These are phyloP conservation scores for Echeneis naucrates DNA, from an alignment of 2,797 vertebrate genomes.

Conservation along the genomic window DNA sequence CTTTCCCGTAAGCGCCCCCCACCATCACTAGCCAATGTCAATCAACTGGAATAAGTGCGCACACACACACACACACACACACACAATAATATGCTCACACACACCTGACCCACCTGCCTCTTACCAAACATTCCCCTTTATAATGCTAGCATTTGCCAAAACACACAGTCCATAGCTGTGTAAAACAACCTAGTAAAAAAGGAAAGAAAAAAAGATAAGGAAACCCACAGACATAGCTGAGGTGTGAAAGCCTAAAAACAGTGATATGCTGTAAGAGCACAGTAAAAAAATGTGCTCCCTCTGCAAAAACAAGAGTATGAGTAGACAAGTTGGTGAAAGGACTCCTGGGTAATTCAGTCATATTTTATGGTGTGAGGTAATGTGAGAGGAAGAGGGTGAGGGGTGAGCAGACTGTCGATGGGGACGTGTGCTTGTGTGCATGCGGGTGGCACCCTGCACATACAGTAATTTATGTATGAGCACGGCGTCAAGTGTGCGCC, in stretches of 20 bases:
- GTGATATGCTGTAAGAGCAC: slow-evolving; percentile 44
- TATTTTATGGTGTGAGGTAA: slow-evolving; percentile 82
- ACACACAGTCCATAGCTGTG: slow-evolving; percentile 69
- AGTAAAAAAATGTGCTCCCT: slow-evolving; percentile 28
- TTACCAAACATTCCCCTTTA: slow-evolving; percentile 68
- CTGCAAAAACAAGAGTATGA: slow-evolving; percentile 68
- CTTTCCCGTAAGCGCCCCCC: slow-evolving; percentile 71
- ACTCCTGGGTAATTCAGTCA: slow-evolving; percentile 70
- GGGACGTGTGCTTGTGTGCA: slow-evolving; percentile 45
- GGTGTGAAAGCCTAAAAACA: slow-evolving; percentile 61
- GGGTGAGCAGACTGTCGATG: slow-evolving; percentile 42
- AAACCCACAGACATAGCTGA: slow-evolving; percentile 45
- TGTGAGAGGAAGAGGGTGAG: slow-evolving; percentile 61
- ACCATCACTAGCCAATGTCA: slow-evolving; percentile 69
- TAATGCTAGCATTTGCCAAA: slow-evolving; percentile 66
- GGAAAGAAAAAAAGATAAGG: slow-evolving; percentile 63
- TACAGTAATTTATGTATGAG: slow-evolving; percentile 1
- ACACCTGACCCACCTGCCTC: slow-evolving; percentile 76
- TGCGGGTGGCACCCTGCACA: slow-evolving; percentile 51
- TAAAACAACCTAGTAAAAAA: slow-evolving; percentile 75
- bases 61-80: slow-evolving; percentile 38
- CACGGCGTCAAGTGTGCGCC: slow-evolving; percentile 16
- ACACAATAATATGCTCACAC: slow-evolving; percentile 45
- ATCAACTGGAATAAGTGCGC: slow-evolving; percentile 67
- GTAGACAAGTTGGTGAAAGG: slow-evolving; percentile 73